A percentile compares a stretch with the other conserved stretches of the same genome.
Conservation (phyloP, 2,113 vertebrate species). For the Prionailurus viverrinus region DNA sequence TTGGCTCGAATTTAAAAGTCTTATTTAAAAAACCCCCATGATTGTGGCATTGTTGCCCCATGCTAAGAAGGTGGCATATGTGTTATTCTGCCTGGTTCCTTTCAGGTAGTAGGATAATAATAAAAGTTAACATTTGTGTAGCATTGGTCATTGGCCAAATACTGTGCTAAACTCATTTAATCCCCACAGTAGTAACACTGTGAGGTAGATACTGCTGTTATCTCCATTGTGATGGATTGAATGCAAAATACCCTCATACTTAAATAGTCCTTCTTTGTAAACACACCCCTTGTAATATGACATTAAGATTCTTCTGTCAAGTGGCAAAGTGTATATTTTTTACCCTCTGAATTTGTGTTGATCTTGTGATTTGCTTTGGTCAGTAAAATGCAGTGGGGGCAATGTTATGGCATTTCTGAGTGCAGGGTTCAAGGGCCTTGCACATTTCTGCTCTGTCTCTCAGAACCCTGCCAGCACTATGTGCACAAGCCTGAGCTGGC, state of each 20-base stretch:
- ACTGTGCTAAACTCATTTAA: neutral
- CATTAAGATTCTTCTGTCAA: neutral
- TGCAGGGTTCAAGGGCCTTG: neutral
- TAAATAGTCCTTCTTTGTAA: neutral
- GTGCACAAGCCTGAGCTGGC: neutral
- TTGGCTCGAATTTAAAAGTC: neutral
- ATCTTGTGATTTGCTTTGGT: neutral
- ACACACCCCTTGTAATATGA: neutral
- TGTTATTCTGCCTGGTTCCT: neutral
- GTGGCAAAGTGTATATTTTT: neutral
- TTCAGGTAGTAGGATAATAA: neutral
- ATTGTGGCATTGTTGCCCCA: neutral
- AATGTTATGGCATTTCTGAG: neutral
- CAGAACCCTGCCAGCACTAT: neutral
- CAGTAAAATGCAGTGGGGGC: neutral
- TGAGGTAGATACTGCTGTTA: neutral
- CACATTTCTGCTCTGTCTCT: neutral
- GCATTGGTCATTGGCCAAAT: neutral
- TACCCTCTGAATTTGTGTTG: neutral
- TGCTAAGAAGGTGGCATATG: neutral
- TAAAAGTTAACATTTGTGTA: neutral
- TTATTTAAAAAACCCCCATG: neutral
- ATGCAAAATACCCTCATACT: neutral
- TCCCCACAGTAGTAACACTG: neutral
- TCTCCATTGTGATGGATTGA: neutral